Conservation (phyloP, 2,113 vertebrate species). For the Poecile atricapillus region DNA sequence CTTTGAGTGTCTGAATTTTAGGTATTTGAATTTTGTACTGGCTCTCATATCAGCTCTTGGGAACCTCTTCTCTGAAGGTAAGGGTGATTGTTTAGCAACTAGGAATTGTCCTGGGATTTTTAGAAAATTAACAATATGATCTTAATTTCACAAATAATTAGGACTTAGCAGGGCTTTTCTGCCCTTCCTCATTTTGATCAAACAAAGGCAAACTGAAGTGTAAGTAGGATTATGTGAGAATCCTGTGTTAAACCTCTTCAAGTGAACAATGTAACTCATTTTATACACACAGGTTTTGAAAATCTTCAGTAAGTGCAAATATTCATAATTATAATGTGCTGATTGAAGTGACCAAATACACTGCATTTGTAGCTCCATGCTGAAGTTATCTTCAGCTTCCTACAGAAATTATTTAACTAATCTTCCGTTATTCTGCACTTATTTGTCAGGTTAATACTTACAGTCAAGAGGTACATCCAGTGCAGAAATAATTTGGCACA, state of each 20-base stretch:
- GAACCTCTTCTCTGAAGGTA: not conserved
- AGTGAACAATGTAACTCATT: not conserved
- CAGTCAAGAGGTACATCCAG: constrained; percentile 95
- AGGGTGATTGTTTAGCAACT: not conserved
- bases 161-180: not conserved
- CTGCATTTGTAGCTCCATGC: not conserved
- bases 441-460: constrained; percentile 75
- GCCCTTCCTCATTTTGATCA: not conserved
- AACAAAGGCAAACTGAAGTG: not conserved
- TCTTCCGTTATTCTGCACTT: not conserved
- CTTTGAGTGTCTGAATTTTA: not conserved
- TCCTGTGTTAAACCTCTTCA: not conserved
- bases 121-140: not conserved
- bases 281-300: not conserved
- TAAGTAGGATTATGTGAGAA: not conserved
- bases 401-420: not conserved
- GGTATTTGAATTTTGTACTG: not conserved
- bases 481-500: constrained; percentile 81
- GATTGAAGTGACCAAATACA: not conserved
- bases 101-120: not conserved
- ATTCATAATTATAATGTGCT: not conserved
- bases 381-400: not conserved
- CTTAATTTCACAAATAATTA: not conserved
- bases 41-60: not conserved
- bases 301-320: not conserved